Evolutionary conservation across 2,888 invertebrate species (phyloP), one percentile per base, ranked within the genome.

Genomic region (Apantesis nais): DNA sequence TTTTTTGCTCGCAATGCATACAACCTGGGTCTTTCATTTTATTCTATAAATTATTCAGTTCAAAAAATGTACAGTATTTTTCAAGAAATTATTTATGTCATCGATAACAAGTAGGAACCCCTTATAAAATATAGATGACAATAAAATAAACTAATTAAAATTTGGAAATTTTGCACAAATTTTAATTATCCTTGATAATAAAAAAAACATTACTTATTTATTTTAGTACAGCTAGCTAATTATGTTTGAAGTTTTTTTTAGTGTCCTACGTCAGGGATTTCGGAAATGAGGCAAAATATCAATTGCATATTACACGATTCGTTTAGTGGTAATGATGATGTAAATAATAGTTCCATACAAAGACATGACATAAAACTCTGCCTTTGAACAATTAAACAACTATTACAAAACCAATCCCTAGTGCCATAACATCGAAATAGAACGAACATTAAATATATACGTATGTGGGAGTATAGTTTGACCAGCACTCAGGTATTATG

Each of bases 401-500:
- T n/a, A 58, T 29, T 58, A 4, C 58, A 58, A 1, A 14, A 4
- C 3, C 14, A 58, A 58, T 29, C 14, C 29, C 16, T 14, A 58
- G 58, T 25, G 1, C 7, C 16, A 4, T 16, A 58, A 12, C 19
- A 4, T 48, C 48, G n/a, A 58, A 58, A 52, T 65, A 48, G 65
- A 19, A 39, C 37, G 58, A 39, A 29, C 66, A 39, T 39, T 58
- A 66, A 25, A 16, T 58, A 39, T n/a, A 70, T 76, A 78, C 66
- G 74, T 79, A 77, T 75, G 70, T 73, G 72, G 64, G 72, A 70
- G 69, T 77, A 75, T 73, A 75, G 68, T 75, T 77, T 79, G 80
- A 82, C 82, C 79, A 77, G 75, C 74, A 80, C 83, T 82, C 75
- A 77, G 75, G 81, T 78, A 83, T 81, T 83, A 79, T 79, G 84